phyloP scores from a whole-genome alignment of 2,888 invertebrate genomes.

The Cecidostiba fungosa region DNA sequence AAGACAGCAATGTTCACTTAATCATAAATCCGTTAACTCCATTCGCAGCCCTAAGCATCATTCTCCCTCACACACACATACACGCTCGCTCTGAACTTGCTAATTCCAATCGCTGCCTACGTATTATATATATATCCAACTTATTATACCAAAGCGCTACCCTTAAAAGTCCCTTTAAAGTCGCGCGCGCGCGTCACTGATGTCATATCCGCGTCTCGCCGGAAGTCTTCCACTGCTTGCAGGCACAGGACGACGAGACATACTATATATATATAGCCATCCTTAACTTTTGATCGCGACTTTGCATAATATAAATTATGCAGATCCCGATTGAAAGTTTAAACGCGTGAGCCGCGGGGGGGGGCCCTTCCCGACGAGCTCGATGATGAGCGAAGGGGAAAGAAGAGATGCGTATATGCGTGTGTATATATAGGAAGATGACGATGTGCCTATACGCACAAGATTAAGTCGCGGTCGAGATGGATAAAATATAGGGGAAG shows the following conservation, averaged over 20 bases:
- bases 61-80: not conserved
- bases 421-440: not conserved
- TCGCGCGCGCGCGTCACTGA: constrained; percentile 20
- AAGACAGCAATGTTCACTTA: constrained; percentile 30
- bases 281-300: constrained; percentile 66
- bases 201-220: constrained; percentile 52
- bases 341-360: constrained; percentile 47
- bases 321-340: constrained; percentile 66
- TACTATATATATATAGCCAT: not conserved
- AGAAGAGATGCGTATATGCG: not conserved
- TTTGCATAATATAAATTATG: constrained; percentile 70
- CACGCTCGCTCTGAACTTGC: constrained; percentile 29
- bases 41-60: constrained; percentile 15
- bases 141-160: constrained; percentile 5
- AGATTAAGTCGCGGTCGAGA: not conserved
- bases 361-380: not conserved
- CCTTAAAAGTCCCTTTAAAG: constrained; percentile 58
- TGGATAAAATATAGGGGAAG: not conserved
- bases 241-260: not conserved
- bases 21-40: constrained; percentile 54
- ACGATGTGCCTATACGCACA: not conserved
- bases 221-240: constrained; percentile 20
- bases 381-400: not conserved
- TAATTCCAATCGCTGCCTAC: constrained; percentile 44
- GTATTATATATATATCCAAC: not conserved